phyloP scores from a whole-genome alignment of 2,888 invertebrate species.

The Nomada flava region DNA sequence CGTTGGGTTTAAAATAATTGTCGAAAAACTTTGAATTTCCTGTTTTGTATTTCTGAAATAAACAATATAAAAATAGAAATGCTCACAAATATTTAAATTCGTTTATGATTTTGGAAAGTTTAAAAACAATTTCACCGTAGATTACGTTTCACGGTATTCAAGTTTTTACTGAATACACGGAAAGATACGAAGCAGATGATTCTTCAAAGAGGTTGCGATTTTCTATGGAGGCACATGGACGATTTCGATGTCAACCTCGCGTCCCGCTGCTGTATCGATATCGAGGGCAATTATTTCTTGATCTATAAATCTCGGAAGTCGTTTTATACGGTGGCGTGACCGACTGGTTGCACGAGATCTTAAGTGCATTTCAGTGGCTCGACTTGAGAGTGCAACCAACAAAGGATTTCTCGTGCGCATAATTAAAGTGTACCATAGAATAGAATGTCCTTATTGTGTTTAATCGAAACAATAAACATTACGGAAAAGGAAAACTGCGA shows the following conservation, averaged over 20 bases:
- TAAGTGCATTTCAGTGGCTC: conserved; percentile 51
- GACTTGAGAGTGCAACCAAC: background rate
- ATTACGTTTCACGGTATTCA: too few relatives aligned
- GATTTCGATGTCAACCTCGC: conserved; percentile 32
- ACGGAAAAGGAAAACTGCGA: conserved; percentile 9
- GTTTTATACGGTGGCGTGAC: conserved; percentile 58
- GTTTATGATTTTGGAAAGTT: too few relatives aligned
- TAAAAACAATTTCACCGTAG: too few relatives aligned
- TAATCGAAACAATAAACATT: conserved; percentile 27
- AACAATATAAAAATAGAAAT: too few relatives aligned
- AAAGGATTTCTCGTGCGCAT: conserved; percentile 33
- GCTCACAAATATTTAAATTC: too few relatives aligned
- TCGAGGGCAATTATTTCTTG: conserved; percentile 58
- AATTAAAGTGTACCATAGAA: background rate
- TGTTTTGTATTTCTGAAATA: too few relatives aligned
- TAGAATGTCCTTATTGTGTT: conserved; percentile 16
- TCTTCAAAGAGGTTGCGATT: background rate
- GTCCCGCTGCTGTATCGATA: conserved; percentile 27
- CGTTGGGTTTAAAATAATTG: too few relatives aligned
- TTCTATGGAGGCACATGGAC: conserved; percentile 13
- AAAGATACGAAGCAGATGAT: background rate
- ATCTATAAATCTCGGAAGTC: conserved; percentile 53
- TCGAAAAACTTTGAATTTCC: too few relatives aligned
- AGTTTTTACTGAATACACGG: background rate
- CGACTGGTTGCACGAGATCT: conserved; percentile 47